These are phyloP conservation scores for Meloidogyne hapla DNA, from an alignment of 1,140 invertebrate genomes.

Conservation along the genomic window DNA sequence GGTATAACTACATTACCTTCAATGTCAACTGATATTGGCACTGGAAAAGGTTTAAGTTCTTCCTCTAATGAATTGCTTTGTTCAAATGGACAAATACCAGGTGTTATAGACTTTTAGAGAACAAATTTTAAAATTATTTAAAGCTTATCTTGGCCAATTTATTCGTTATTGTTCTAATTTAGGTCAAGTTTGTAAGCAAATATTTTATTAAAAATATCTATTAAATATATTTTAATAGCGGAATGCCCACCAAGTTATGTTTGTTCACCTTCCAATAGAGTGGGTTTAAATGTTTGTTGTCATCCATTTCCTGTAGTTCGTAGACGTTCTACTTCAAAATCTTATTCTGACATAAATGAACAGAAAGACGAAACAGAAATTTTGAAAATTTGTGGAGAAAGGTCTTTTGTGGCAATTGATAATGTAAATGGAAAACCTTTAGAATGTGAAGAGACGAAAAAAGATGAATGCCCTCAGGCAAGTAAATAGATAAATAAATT, in stretches of 20 bases:
- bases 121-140: not conserved
- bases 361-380: not conserved
- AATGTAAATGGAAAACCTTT: not conserved
- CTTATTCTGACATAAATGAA: not conserved
- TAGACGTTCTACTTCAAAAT: not conserved
- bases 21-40: not conserved
- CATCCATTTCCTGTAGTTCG: slow-evolving; percentile 25
- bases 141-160: slow-evolving; percentile 43
- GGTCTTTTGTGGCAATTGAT: not conserved
- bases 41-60: not conserved
- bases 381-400: not conserved
- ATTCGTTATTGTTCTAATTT: slow-evolving; percentile 36
- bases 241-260: slow-evolving; percentile 46
- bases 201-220: too few species aligned
- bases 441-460: not conserved
- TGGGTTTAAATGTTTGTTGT: slow-evolving; percentile 50
- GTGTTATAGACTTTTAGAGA: not conserved
- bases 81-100: slow-evolving; percentile 41
- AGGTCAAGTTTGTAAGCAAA: slow-evolving; percentile 21
- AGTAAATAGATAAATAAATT: not conserved
- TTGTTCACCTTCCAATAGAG: slow-evolving; percentile 44
- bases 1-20: slow-evolving; percentile 19
- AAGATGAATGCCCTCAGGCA: not conserved
- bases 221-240: too few species aligned
- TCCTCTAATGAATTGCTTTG: slow-evolving; percentile 35